These are phyloP conservation scores for Peucedramus taeniatus DNA, from an alignment of 2,113 vertebrate species.

Conservation along the genomic window DNA sequence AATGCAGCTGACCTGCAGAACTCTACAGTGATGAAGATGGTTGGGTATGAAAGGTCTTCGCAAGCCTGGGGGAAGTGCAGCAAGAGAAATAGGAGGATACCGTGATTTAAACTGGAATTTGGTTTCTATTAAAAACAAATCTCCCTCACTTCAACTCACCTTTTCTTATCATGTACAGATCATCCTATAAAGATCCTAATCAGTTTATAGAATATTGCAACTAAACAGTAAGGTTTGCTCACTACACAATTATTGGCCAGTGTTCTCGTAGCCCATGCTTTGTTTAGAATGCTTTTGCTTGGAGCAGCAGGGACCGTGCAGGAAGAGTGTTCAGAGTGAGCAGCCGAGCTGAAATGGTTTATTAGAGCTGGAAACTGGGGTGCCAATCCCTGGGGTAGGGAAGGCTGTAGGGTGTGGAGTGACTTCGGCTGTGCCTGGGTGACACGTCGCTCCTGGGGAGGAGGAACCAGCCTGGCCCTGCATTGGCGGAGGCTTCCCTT, in stretches of 20 bases:
- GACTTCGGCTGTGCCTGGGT: not conserved
- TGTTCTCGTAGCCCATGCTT: not conserved
- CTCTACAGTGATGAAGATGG: not conserved
- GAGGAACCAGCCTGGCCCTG: not conserved
- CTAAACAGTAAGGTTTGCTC: not conserved
- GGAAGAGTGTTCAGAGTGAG: not conserved
- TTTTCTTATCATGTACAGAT: not conserved
- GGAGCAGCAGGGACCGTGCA: not conserved
- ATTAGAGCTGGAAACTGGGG: not conserved
- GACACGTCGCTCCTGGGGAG: not conserved
- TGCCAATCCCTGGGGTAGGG: fast-evolving
- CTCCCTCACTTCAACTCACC: not conserved
- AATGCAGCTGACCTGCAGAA: not conserved
- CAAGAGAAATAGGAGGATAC: not conserved
- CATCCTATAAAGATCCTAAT: not conserved
- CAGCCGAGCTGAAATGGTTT: not conserved
- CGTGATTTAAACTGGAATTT: not conserved
- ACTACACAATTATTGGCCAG: fast-evolving
- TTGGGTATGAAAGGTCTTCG: not conserved
- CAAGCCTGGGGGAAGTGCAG: not conserved
- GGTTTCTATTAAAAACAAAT: not conserved
- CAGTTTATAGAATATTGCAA: not conserved
- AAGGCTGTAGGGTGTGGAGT: not conserved
- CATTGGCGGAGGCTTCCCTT: not conserved
- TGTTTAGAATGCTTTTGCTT: not conserved